Evolutionary conservation across 2,888 invertebrate genomes (phyloP).

Genomic region (Coelopa pilipes): DNA sequence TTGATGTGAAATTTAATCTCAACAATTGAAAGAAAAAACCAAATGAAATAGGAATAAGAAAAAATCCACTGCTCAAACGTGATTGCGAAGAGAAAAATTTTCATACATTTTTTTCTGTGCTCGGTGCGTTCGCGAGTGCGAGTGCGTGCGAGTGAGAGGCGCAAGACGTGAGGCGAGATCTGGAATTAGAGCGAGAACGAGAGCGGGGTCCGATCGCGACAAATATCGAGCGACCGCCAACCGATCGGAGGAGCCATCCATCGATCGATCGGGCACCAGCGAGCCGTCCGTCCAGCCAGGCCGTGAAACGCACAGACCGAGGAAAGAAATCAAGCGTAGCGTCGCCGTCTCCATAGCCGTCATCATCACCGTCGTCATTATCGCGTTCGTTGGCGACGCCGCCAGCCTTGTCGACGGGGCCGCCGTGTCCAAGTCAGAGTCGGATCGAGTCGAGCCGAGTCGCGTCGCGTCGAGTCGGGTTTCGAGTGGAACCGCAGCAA

Average conservation of each 20-base stretch:
- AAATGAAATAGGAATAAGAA: too few species aligned
- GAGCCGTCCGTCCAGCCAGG: background rate
- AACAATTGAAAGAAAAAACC: background rate
- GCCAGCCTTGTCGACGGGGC: background rate
- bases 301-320: constrained; percentile 1
- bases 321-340: constrained; percentile 22
- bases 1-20: background rate
- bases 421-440: background rate
- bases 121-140: background rate
- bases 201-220: constrained; percentile 28
- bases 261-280: background rate
- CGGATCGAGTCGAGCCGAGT: background rate
- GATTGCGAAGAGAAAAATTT: background rate
- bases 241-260: constrained; percentile 9
- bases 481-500: background rate
- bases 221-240: constrained; percentile 18
- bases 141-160: constrained; percentile 8
- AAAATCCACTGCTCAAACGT: too few species aligned
- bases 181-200: too few species aligned
- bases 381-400: background rate
- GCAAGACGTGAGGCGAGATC: too few species aligned
- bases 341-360: constrained; percentile 20
- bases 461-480: background rate
- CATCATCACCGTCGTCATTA: background rate
- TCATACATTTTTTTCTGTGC: background rate